Conservation (phyloP, 37 sponge, comb jelly and placozoan species). For the Halisarca cf. caerulea region DNA sequence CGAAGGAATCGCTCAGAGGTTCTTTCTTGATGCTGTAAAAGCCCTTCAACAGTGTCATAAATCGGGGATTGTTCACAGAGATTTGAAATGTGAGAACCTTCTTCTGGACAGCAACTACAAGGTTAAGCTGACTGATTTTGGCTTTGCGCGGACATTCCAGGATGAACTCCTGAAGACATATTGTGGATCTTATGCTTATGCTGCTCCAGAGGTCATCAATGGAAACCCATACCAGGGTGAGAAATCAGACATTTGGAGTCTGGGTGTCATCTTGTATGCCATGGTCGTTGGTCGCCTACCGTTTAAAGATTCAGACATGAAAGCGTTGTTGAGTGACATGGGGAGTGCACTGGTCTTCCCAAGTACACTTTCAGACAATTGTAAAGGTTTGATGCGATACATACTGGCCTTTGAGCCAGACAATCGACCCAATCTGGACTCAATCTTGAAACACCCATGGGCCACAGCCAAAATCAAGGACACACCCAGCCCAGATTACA, state of each 20-base stretch:
- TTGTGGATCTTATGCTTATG: conserved; percentile 96
- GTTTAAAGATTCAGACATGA: conserved; percentile 84
- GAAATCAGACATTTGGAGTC: conserved; percentile 91
- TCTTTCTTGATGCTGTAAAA: conserved; percentile 69
- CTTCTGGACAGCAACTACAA: conserved; percentile 62
- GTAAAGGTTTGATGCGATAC: conserved; percentile 33
- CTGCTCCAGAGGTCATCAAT: conserved; percentile 88
- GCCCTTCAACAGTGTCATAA: conserved; percentile 75
- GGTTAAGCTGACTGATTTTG: conserved; percentile 86
- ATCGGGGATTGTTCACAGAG: conserved; percentile 83
- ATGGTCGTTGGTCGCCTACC: conserved; percentile 87
- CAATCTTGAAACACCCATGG: conserved; percentile 62
- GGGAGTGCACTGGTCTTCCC: conserved; percentile 53
- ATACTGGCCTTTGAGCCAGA: conserved; percentile 38
- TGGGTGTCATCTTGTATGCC: conserved; percentile 91
- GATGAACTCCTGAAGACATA: conserved; percentile 61
- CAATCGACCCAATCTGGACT: conserved; percentile 34
- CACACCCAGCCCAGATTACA: neutral
- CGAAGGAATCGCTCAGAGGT: conserved; percentile 65
- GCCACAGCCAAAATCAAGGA: conserved; percentile 6
- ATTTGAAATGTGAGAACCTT: conserved; percentile 92
- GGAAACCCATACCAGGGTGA: conserved; percentile 87
- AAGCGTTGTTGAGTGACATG: conserved; percentile 72
- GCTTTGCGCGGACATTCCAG: conserved; percentile 67
- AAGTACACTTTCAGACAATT: conserved; percentile 31